phyloP scores from a whole-genome alignment of 2,888 invertebrate species.

The Catonia carolina region DNA sequence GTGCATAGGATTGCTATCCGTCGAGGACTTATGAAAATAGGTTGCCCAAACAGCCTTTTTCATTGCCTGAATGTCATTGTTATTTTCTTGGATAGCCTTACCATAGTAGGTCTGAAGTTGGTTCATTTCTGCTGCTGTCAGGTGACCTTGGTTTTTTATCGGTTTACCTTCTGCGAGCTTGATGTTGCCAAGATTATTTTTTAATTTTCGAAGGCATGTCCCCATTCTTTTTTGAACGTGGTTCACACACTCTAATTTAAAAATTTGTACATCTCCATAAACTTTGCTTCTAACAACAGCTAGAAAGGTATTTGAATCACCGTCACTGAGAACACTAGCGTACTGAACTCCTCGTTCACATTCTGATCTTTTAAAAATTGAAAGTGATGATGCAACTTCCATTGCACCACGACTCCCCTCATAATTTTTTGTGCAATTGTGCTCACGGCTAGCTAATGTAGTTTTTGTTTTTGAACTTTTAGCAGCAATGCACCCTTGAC shows the following conservation, averaged over 20 bases:
- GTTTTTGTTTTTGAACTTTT: neutral
- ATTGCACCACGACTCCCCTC: neutral
- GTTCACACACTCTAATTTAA: conserved; percentile 9
- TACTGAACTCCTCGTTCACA: neutral
- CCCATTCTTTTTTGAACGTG: conserved; percentile 13
- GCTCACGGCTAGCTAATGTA: neutral
- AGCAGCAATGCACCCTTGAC: neutral
- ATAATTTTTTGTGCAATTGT: neutral
- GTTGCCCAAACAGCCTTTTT: neutral
- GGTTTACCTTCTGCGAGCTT: neutral
- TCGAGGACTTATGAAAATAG: neutral
- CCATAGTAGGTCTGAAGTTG: neutral
- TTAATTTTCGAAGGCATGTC: conserved; percentile 1
- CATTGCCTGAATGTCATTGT: neutral
- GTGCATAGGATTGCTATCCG: neutral
- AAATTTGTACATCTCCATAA: conserved; percentile 1
- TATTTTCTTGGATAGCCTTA: too few relatives aligned
- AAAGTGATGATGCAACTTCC: neutral
- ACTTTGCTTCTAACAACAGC: neutral
- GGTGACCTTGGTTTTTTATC: neutral
- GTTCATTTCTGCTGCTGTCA: neutral
- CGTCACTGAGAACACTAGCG: neutral
- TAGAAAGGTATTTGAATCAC: neutral
- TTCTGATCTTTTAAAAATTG: neutral
- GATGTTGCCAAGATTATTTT: neutral